phyloP scores from a whole-genome alignment of 1,140 invertebrate species.

The Geopemphigus sp. region DNA sequence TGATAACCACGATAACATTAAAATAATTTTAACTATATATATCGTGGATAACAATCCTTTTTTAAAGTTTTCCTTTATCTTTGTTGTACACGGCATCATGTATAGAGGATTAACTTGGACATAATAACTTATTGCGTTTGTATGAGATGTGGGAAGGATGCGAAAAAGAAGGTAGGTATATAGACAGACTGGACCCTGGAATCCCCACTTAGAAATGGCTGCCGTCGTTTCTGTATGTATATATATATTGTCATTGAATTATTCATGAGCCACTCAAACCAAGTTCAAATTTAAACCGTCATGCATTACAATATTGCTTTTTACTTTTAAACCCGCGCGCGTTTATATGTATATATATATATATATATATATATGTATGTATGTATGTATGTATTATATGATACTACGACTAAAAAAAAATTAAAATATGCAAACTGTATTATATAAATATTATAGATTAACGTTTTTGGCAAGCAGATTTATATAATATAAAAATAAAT shows the following conservation, averaged over 20 bases:
- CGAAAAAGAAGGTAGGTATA: conserved; percentile 16
- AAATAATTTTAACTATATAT: conserved; percentile 32
- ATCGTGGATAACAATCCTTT: conserved; percentile 11
- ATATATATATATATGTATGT: not conserved
- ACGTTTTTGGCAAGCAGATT: not conserved
- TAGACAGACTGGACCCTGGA: conserved; percentile 46
- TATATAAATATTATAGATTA: conserved; percentile 17
- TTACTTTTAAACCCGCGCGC: conserved; percentile 17
- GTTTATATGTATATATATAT: not conserved
- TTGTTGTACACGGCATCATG: conserved; percentile 15
- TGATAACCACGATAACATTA: conserved; percentile 38
- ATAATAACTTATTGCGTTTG: conserved; percentile 49
- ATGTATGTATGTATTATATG: not conserved
- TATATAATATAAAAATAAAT: not conserved
- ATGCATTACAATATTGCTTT: conserved; percentile 47
- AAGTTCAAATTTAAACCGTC: conserved; percentile 48
- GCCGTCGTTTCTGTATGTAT: conserved; percentile 10
- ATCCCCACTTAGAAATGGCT: conserved; percentile 44
- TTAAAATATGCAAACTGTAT: conserved; percentile 26
- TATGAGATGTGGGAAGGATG: conserved; percentile 44
- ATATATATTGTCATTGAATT: conserved; percentile 46
- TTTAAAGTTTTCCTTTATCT: conserved; percentile 42
- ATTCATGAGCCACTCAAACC: conserved; percentile 46
- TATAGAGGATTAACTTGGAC: conserved; percentile 47
- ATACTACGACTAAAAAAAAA: not conserved